These are phyloP conservation scores for Lycophotia porphyrea DNA, from an alignment of 2,888 invertebrate species.

Conservation along the genomic window DNA sequence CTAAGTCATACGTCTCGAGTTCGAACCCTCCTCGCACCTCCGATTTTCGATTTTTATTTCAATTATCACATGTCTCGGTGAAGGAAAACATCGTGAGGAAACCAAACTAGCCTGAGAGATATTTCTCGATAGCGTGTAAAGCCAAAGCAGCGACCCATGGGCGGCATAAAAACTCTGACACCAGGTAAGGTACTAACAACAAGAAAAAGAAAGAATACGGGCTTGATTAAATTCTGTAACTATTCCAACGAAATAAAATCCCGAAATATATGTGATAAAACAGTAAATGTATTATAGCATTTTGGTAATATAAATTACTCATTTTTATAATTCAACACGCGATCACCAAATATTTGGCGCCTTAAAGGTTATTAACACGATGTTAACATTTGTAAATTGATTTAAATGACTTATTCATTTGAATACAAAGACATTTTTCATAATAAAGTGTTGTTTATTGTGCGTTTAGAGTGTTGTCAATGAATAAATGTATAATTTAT, in stretches of 20 bases:
- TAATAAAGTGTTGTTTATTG: constrained; percentile 12
- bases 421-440: constrained; percentile 49
- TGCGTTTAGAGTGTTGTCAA: constrained; percentile 27
- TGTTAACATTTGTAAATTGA: constrained; percentile 20
- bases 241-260: too few species aligned
- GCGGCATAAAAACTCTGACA: background rate
- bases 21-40: background rate
- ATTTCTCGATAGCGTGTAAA: background rate
- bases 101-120: background rate
- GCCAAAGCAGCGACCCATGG: background rate
- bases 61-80: background rate
- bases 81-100: background rate
- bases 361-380: background rate
- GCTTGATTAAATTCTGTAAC: background rate
- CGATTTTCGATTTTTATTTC: too few species aligned
- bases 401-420: constrained; percentile 23
- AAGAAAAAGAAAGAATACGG: background rate
- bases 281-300: background rate
- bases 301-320: background rate
- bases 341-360: background rate
- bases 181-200: too few species aligned
- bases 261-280: background rate
- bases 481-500: constrained; percentile 24
- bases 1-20: background rate
- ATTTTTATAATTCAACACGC: background rate